These are phyloP conservation scores for Phataginus tricuspis DNA, from an alignment of 2,797 vertebrate species.

Conservation along the genomic window DNA sequence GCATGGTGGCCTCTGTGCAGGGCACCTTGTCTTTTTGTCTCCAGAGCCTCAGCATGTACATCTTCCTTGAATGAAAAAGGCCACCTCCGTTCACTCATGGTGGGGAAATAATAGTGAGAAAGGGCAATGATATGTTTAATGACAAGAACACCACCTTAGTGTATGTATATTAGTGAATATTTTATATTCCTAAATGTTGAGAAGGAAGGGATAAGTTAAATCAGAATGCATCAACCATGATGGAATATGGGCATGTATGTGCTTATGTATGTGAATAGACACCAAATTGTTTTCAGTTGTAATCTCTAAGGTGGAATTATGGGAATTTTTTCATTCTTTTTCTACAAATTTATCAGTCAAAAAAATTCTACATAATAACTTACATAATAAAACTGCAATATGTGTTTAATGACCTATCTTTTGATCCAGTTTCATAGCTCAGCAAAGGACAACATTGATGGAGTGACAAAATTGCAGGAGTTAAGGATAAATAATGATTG, in stretches of 20 bases:
- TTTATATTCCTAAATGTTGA: not conserved
- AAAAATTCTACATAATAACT: not conserved
- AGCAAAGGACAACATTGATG: not conserved
- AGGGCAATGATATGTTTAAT: not conserved
- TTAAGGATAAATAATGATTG: not conserved
- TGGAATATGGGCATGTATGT: accelerated
- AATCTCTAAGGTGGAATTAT: not conserved
- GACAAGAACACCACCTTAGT: not conserved
- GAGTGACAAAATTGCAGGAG: not conserved
- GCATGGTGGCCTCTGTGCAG: not conserved
- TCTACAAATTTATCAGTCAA: not conserved
- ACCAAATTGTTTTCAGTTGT: not conserved
- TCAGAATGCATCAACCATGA: too few species aligned
- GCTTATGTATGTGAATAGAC: too few species aligned
- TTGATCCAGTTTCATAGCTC: not conserved
- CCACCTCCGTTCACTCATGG: not conserved
- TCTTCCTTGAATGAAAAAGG: not conserved
- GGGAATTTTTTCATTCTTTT: not conserved
- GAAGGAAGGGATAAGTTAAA: not conserved
- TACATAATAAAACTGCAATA: not conserved
- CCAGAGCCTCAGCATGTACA: not conserved
- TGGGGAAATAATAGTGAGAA: not conserved
- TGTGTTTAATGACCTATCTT: not conserved
- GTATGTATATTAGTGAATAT: not conserved
- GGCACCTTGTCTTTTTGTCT: accelerated